Conservation (phyloP, 2,888 invertebrate genomes). For the Resseliella maxima region DNA sequence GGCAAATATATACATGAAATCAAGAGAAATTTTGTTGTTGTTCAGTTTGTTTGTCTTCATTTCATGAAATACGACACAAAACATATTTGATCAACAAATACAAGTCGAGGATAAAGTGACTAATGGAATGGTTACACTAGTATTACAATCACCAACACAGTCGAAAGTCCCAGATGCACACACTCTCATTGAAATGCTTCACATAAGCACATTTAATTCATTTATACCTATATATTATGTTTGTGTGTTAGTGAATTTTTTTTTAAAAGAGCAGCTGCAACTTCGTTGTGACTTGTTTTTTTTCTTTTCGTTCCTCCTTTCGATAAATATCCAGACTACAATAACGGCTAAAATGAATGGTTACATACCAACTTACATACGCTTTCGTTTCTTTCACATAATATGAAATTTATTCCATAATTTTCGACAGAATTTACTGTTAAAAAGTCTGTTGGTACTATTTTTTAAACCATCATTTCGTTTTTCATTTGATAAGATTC, state of each 20-base stretch:
- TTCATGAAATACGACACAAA: conserved; percentile 18
- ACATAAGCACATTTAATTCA: background rate
- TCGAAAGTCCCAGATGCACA: background rate
- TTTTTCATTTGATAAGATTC: background rate
- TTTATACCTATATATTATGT: too few relatives aligned
- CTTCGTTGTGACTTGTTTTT: conserved; percentile 39
- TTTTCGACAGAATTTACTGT: conserved; percentile 36
- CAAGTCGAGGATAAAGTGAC: conserved; percentile 43
- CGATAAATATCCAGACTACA: conserved; percentile 48
- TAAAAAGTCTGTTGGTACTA: conserved; percentile 1
- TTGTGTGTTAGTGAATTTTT: background rate
- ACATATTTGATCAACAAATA: background rate
- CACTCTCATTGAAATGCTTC: too few relatives aligned
- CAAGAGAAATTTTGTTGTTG: background rate
- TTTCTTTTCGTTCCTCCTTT: background rate
- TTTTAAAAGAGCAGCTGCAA: conserved; percentile 51
- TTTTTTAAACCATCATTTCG: background rate
- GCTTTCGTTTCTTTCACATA: background rate
- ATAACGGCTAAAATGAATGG: conserved; percentile 53
- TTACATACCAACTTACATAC: background rate
- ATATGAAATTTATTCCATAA: conserved; percentile 25
- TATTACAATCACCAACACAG: conserved; percentile 8
- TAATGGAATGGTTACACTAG: conserved; percentile 45
- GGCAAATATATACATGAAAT: background rate
- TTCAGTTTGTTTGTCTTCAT: background rate